Base-by-base conservation (phyloP, 2,888 invertebrate genomes). In the Eubasilissa splendida region DNA sequence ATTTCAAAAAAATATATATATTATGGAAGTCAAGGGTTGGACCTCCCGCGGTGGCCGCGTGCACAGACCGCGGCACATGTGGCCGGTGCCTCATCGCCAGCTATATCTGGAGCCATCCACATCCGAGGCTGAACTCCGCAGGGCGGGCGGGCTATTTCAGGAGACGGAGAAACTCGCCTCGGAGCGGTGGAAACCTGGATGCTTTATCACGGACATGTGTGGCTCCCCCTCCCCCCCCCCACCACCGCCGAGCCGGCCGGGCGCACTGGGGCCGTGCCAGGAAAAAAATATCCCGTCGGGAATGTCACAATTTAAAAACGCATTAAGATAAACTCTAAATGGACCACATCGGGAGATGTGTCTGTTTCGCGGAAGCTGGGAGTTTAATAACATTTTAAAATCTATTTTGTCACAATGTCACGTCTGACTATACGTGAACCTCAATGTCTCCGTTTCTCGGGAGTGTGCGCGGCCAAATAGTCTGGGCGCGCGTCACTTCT, bases 31-130 rank as follows among this genome's bases (percentile, higher is more conserved):
- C 4, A 2, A 42, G 42, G 42, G 42, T 5, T 7, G 42, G 42
- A 42, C 42, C 42, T 42, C 42, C 42, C 42, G 42, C 42, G 4
- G 74, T 33, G 11, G 22, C 74, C 74, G 50, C 74, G 59, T 74
- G 74, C 59, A 59, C 74, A 71, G 71, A 59, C 59, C 14, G 59
- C 74, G 58, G 50, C 68, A 52, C 68, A 74, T 59, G 75, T 75
- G 75, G 75, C 60, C 4, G 59, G 58, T 58, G 74, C 11, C 58
- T 59, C 75, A 14, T 54, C 54, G 22, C 54, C 71, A 14, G 54
- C 53, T 71, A 71, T 71, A 71, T 71, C 56, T 11, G 31, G 54
- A 52, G 22, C 73, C 42, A 22, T 54, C 73, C 56, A 58, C 42
- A 56, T 8, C 50, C 52, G 31, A 50, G 31, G 22, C 50, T 50